A percentile compares a stretch with the other conserved stretches of the same genome.
phyloP scores from a whole-genome alignment of 2,888 invertebrate species.

The Linnaemya vulpina region DNA sequence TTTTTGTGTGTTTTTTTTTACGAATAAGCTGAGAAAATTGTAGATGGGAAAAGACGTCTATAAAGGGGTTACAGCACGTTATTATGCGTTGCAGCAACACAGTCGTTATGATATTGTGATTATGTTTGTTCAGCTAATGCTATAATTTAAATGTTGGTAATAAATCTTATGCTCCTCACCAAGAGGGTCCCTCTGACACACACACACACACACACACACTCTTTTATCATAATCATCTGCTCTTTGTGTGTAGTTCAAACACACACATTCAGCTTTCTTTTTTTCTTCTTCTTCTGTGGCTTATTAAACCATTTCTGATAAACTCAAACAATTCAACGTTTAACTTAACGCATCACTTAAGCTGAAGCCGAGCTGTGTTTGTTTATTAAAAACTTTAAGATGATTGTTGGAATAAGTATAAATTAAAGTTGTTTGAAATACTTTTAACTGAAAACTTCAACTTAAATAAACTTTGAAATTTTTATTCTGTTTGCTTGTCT shows the following conservation, averaged over 20 bases:
- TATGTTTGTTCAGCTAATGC: neutral
- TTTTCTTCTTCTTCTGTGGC: neutral
- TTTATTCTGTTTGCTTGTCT: constrained; percentile 15
- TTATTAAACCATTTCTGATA: constrained; percentile 33
- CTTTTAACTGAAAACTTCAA: constrained; percentile 43
- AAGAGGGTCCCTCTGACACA: neutral
- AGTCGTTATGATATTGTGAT: constrained; percentile 36
- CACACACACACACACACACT: neutral
- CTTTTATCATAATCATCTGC: constrained; percentile 20
- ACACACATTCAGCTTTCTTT: no score
- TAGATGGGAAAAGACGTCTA: neutral
- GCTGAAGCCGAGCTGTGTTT: constrained; percentile 3
- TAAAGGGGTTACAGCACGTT: constrained; percentile 38
- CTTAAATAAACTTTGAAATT: constrained; percentile 53
- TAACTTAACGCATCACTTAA: constrained; percentile 47
- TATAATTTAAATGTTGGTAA: constrained; percentile 29
- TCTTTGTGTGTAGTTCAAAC: neutral
- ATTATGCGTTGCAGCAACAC: constrained; percentile 49
- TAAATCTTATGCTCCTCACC: constrained; percentile 16
- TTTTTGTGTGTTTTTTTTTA: neutral
- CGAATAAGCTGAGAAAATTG: neutral
- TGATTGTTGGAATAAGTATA: neutral
- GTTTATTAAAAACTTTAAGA: constrained; percentile 37
- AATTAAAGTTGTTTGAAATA: constrained; percentile 44
- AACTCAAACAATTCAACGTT: constrained; percentile 43